Evolutionary conservation across 2,888 invertebrate genomes (phyloP).

Genomic region (Anoncus sp.): DNA sequence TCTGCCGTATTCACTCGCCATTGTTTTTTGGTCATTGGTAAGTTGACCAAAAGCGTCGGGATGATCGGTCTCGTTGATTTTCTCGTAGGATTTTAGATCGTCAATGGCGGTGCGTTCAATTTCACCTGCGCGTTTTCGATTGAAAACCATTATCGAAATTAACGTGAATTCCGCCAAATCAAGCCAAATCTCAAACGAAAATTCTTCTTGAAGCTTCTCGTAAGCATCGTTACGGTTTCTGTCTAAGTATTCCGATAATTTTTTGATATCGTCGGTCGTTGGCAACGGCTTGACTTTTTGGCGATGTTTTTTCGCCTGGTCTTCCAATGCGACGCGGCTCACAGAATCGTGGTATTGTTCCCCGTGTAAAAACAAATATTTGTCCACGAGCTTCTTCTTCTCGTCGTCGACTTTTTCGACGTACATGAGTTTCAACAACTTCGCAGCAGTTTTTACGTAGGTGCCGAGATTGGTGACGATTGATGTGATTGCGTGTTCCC

Average conservation of each 20-base stretch:
- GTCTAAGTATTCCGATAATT: too few relatives aligned
- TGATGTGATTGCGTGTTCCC: slow-evolving; percentile 20
- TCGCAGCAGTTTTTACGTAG: slow-evolving; percentile 17
- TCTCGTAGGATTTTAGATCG: too few relatives aligned
- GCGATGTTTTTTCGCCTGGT: too few relatives aligned
- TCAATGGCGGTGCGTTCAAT: too few relatives aligned
- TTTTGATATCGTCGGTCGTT: too few relatives aligned
- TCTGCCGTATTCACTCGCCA: too few relatives aligned
- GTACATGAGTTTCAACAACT: slow-evolving; percentile 5
- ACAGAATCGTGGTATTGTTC: slow-evolving; percentile 25
- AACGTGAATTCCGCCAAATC: slow-evolving; percentile 30
- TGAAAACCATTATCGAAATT: slow-evolving; percentile 48
- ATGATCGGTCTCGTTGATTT: too few relatives aligned
- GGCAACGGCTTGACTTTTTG: too few relatives aligned
- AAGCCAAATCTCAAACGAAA: slow-evolving; percentile 42
- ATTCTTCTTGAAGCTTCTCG: slow-evolving; percentile 29
- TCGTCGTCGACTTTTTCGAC: slow-evolving; percentile 28
- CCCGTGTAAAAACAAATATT: slow-evolving; percentile 47
- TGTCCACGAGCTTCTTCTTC: slow-evolving; percentile 23
- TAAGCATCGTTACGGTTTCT: slow-evolving; percentile 11
- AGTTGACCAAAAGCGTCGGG: too few relatives aligned
- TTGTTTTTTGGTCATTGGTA: too few relatives aligned
- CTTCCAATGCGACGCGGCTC: too few relatives aligned
- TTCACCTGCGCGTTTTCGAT: slow-evolving; percentile 37
- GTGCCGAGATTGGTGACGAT: slow-evolving; percentile 23